Base-by-base conservation (phyloP, 1,140 invertebrate genomes). In the Trachymyrmex septentrionalis region DNA sequence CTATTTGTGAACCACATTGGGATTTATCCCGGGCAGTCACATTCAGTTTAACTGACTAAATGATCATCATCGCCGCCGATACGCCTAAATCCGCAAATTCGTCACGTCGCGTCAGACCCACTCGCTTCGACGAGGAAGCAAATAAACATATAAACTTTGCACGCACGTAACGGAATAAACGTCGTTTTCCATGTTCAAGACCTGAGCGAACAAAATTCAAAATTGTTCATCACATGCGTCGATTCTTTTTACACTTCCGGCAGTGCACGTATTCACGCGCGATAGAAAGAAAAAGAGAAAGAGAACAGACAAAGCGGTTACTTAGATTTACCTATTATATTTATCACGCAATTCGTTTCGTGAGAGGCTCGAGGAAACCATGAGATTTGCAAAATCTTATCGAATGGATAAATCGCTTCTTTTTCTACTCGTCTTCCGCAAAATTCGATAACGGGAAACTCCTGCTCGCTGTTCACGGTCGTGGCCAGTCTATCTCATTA, bases 361-460 rank as follows among this genome's bases (percentile, higher is more conserved):
- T 24, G 9, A 24, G 75, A 27, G 12, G 30, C 73, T 9, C 4
- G 5, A 24, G 24, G 67, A 24, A 34, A 48, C 38, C 55, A 69
- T 82, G 67, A 61, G 80, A 72, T 61, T 59, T 27, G 19, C 55
- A 63, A 84, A 84, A 84, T 63, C 38, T 30, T 19, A 19, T 53
- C 67, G 27, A 9, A 27, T 34, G 19, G 14, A 55, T 50, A 3
- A 63, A 73, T 48, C 44, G 19, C 7, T 38, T 48, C 24, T 61
- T 48, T 85, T 38, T 66, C 3, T 76, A 38, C 24, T 48, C 59
- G 73, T 1, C 50, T 55, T 55, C 34, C 48, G 63, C 44, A 67
- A 44, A 27, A 86, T 63, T 48, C 77, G 82, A 71, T 80, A 76
- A 91, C 84, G 84, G 80, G 73, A 90, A 87, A 90, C 48, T 80